Base-by-base conservation (phyloP, 2,888 invertebrate species). In the Orthosia gracilis region DNA sequence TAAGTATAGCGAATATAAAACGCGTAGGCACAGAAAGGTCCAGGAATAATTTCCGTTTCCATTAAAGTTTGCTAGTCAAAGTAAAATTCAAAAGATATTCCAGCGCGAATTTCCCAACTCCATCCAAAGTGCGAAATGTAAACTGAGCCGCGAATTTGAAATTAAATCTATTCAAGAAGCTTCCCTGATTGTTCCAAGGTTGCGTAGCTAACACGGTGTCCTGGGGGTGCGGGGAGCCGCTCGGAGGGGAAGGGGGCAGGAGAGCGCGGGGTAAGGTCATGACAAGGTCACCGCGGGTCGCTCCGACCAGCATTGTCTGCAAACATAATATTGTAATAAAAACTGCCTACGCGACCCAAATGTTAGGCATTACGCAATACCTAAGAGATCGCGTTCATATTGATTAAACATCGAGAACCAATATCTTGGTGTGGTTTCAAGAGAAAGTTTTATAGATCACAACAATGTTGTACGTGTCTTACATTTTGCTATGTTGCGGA, bases 221-320 rank as follows among this genome's bases (percentile, higher is more conserved):
- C 93, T 92, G 92, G 90, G 91, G 85, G 91, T 90, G 87, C 77
- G 78, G 84, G 82, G 83, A 80, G 75, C 85, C 85, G 78, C n/a
- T 18, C 54, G 21, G 80, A 63, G 81, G 87, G 82, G 85, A 88
- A 78, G 85, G 87, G 73, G 68, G 75, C 73, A 82, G 84, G 76
- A 84, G 81, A 69, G 79, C 65, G 58, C 87, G 90, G 85, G 85
- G 87, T 87, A 92, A 94, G 95, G 94, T 94, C 93, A 89, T 80
- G 76, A 77, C 92, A 94, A 95, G 94, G 95, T 92, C 92, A 90
- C 81, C 84, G 78, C 89, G 91, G 91, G 92, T 92, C 91, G 91
- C 88, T 85, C 82, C 86, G 80, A 85, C 87, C 85, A 84, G 83
- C 83, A 88, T 90, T 90, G 91, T 91, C 90, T 91, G 87, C 88